Conservation (phyloP, 2,113 vertebrate species). For the Grantiella picta region DNA sequence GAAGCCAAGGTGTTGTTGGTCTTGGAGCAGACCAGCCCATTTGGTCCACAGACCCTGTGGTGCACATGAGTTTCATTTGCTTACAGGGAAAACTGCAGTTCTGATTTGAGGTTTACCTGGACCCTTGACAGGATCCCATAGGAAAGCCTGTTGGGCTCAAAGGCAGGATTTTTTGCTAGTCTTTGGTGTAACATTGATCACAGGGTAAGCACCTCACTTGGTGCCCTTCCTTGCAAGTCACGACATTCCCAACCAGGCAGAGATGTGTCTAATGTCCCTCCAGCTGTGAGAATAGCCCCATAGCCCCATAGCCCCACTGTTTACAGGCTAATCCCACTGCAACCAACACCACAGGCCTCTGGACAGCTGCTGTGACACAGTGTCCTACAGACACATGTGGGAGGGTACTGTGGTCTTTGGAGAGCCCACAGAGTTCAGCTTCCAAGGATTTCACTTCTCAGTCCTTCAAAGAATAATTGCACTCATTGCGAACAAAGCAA, state of each 20-base stretch:
- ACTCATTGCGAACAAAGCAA: not conserved
- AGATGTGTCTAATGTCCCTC: not conserved
- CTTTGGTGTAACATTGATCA: not conserved
- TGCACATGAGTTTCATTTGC: not conserved
- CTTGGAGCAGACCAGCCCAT: not conserved
- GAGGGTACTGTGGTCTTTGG: not conserved
- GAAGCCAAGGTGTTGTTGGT: not conserved
- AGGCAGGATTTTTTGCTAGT: not conserved
- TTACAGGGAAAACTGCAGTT: not conserved
- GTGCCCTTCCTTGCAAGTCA: not conserved
- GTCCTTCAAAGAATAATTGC: not conserved
- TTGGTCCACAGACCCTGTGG: not conserved
- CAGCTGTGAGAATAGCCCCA: accelerated
- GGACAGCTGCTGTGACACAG: accelerated
- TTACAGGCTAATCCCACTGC: not conserved
- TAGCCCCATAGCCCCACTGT: accelerated
- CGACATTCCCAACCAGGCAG: not conserved
- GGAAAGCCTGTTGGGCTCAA: not conserved
- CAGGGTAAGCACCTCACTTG: not conserved
- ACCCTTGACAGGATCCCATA: not conserved
- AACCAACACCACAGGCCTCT: accelerated
- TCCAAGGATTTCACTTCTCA: not conserved
- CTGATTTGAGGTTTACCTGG: not conserved
- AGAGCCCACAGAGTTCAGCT: not conserved
- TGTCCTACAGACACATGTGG: accelerated